Percentiles rank a stretch among this genome's conserved stretches.
Conservation (phyloP, 2,888 invertebrate species). For the Nudaria mundana region DNA sequence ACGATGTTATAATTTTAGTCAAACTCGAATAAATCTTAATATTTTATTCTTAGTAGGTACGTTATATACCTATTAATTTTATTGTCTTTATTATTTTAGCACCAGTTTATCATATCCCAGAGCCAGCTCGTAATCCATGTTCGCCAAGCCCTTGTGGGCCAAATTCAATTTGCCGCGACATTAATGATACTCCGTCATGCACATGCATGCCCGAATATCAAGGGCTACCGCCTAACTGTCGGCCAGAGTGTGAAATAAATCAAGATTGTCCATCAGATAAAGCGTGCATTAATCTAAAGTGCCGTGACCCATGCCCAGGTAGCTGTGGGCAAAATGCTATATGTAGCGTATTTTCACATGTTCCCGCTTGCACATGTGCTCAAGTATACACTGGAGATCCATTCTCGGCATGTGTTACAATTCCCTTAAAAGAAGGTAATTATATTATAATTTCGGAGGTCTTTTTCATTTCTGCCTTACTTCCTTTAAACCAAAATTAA, state of each 20-base stretch:
- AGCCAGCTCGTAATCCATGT: slow-evolving; percentile 82
- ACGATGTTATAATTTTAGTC: not conserved
- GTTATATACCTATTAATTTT: not conserved
- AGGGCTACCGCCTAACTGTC: slow-evolving; percentile 87
- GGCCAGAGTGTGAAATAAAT: slow-evolving; percentile 87
- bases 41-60: too few relatives aligned
- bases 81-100: slow-evolving; percentile 32
- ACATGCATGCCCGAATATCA: slow-evolving; percentile 84
- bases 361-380: slow-evolving; percentile 85
- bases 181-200: slow-evolving; percentile 83
- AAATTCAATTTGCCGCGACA: slow-evolving; percentile 82
- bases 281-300: slow-evolving; percentile 88
- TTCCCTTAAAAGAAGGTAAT: slow-evolving; percentile 69
- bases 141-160: slow-evolving; percentile 86
- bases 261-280: slow-evolving; percentile 86
- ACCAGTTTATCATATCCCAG: slow-evolving; percentile 40
- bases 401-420: slow-evolving; percentile 82
- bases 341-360: slow-evolving; percentile 85
- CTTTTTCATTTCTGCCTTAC: not conserved
- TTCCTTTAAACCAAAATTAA: too few relatives aligned
- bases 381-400: slow-evolving; percentile 90
- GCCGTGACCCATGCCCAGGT: slow-evolving; percentile 87
- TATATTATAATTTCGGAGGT: not conserved
- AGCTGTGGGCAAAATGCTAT: slow-evolving; percentile 85
- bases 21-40: not conserved